Percentiles rank a stretch among this genome's conserved stretches.
Conservation (phyloP, 2,888 invertebrate genomes). For the Agrochola litura region DNA sequence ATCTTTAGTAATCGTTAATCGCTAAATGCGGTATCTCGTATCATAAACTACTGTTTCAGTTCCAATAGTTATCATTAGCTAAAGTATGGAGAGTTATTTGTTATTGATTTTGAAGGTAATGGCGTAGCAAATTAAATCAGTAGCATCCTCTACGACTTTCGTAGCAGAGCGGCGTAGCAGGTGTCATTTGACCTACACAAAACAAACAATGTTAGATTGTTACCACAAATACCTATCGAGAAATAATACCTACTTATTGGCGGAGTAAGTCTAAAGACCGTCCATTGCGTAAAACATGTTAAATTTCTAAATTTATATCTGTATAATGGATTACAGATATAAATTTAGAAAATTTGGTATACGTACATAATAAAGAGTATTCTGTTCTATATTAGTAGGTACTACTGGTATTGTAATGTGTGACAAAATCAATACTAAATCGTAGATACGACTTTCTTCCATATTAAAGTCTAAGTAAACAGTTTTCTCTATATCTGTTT, state of each 20-base stretch:
- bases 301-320: no score
- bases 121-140: slow-evolving; percentile 21
- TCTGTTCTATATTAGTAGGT: neutral
- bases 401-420: no score
- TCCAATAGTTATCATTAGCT: slow-evolving; percentile 17
- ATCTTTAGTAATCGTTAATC: slow-evolving; percentile 44
- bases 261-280: neutral
- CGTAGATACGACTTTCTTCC: neutral
- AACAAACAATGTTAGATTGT: neutral
- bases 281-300: neutral
- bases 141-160: slow-evolving; percentile 45
- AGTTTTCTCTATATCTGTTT: neutral
- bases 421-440: neutral
- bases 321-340: no score
- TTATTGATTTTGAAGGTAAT: slow-evolving; percentile 19
- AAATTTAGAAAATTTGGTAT: neutral
- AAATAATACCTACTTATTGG: neutral
- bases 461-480: slow-evolving; percentile 1
- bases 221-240: neutral
- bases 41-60: slow-evolving; percentile 23
- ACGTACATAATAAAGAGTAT: neutral
- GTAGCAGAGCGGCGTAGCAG: slow-evolving; percentile 44
- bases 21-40: slow-evolving; percentile 46
- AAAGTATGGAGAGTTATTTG: slow-evolving; percentile 13
- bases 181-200: slow-evolving; percentile 3